Conservation (phyloP, 2,797 vertebrate species). For the Labroides dimidiatus region DNA sequence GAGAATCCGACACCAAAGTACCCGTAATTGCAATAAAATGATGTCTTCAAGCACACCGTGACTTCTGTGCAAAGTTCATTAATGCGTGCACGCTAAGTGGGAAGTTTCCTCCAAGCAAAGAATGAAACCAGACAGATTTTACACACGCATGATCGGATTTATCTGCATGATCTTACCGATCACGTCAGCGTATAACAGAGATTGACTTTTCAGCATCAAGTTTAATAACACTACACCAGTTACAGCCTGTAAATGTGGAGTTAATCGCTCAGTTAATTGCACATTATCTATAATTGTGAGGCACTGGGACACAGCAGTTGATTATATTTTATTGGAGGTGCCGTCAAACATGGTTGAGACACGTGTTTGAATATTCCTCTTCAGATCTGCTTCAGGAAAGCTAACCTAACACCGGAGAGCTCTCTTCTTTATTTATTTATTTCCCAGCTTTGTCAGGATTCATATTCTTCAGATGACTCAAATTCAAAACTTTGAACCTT, state of each 20-base stretch:
- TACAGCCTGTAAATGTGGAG: slow-evolving; percentile 60
- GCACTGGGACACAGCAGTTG: slow-evolving; percentile 47
- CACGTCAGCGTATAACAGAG: slow-evolving; percentile 29
- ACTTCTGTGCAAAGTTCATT: slow-evolving; percentile 51
- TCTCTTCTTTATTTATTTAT: neutral
- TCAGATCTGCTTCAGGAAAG: slow-evolving; percentile 12
- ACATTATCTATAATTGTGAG: slow-evolving; percentile 50
- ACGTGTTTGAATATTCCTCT: slow-evolving; percentile 26
- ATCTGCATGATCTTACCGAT: slow-evolving; percentile 16
- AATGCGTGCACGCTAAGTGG: slow-evolving; percentile 47
- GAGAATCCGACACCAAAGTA: slow-evolving; percentile 17
- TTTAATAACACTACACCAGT: slow-evolving; percentile 46
- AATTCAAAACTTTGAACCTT: slow-evolving; percentile 28
- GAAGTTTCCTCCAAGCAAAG: slow-evolving; percentile 34
- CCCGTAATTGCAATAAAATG: slow-evolving; percentile 41
- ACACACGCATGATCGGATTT: slow-evolving; percentile 24
- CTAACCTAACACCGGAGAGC: slow-evolving; percentile 4
- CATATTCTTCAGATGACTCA: slow-evolving; percentile 9
- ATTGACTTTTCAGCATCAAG: slow-evolving; percentile 39
- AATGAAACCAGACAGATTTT: slow-evolving; percentile 12
- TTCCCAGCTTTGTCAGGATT: slow-evolving; percentile 23
- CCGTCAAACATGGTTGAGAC: slow-evolving; percentile 16
- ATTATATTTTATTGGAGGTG: slow-evolving; percentile 57
- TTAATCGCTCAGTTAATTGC: slow-evolving; percentile 74
- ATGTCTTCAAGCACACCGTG: slow-evolving; percentile 48